Percentiles rank a stretch among this genome's conserved stretches.
These are phyloP conservation scores for Vireo griseus DNA, from an alignment of 2,797 vertebrate genomes.

Conservation along the genomic window DNA sequence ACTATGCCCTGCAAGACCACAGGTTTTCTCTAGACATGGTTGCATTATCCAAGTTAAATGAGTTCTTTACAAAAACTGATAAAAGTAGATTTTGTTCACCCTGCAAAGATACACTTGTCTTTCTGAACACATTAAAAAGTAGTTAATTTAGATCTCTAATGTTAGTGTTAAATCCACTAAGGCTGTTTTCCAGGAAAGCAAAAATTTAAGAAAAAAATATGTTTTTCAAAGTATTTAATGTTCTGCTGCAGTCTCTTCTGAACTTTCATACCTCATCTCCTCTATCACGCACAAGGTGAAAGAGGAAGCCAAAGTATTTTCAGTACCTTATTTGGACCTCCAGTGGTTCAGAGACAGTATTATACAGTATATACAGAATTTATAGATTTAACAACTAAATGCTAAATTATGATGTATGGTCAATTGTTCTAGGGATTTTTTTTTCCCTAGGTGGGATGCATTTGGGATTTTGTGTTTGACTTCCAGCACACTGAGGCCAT, in stretches of 20 bases:
- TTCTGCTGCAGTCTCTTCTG: background rate
- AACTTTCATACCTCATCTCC: background rate
- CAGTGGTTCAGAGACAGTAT: background rate
- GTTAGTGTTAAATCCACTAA: background rate
- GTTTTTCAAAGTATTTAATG: background rate
- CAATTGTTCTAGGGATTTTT: background rate
- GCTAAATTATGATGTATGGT: background rate
- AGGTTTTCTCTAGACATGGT: background rate
- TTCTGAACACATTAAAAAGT: background rate
- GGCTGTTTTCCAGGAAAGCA: background rate
- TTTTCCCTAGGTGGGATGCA: background rate
- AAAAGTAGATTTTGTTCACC: background rate
- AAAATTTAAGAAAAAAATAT: background rate
- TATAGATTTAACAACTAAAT: background rate
- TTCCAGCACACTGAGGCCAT: background rate
- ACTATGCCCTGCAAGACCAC: background rate
- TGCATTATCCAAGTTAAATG: background rate
- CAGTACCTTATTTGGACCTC: background rate
- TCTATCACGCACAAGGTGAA: background rate
- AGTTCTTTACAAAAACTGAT: background rate
- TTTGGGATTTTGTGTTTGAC: background rate
- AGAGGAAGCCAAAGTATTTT: background rate
- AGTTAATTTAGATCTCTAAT: background rate
- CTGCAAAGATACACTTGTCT: background rate
- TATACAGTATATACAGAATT: background rate